Base-by-base conservation (phyloP, 2,888 invertebrate species). In the Pomacea canaliculata region DNA sequence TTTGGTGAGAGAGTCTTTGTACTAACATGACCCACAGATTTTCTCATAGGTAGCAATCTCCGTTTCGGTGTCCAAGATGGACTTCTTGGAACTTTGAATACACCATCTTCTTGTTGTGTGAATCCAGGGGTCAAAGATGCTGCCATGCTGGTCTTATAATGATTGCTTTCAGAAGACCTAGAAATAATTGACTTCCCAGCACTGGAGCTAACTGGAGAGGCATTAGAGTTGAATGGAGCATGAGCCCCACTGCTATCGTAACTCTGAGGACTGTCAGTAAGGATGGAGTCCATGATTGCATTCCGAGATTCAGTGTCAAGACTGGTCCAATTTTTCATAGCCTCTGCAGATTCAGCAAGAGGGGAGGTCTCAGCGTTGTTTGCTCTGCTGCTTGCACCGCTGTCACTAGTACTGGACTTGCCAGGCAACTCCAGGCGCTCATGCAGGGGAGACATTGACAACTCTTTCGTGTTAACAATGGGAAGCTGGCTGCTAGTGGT, bases 221-320 rank as follows among this genome's bases (percentile, higher is more conserved):
- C 77, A 46, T 83, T 83, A 10, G 87, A 86, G 80, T 88, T 88
- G 78, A 82, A 84, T 0, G 88, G 88, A 51, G 86, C 86, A 66
- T 84, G 85, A 7, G 87, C 84, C 48, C 88, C 88, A 80, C 86
- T 86, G 78, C 87, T 87, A 67, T 85, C 81, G 0, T 84, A 84
- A 79, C 86, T 87, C 77, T 84, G 82, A 10, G 88, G 87, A 78
- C 87, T 87, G 81, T 86, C 86, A 16, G 88, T 88, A 46, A 88
- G 82, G 51, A 86, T 85, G 2, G 86, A 86, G 79, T 87, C 86
- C 12, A 84, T 56, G 51, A 56, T 56, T 74, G n/a, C 85, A 76
- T 59, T 71, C 73, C 73, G 77, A 51, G 62, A 70, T n/a, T 75
- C 70, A 23, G 75, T 10, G 23, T n/a, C 63, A 18, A 19, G 10